Base-by-base conservation (phyloP, 1,140 invertebrate genomes). In the Mactra quadrangularis region DNA sequence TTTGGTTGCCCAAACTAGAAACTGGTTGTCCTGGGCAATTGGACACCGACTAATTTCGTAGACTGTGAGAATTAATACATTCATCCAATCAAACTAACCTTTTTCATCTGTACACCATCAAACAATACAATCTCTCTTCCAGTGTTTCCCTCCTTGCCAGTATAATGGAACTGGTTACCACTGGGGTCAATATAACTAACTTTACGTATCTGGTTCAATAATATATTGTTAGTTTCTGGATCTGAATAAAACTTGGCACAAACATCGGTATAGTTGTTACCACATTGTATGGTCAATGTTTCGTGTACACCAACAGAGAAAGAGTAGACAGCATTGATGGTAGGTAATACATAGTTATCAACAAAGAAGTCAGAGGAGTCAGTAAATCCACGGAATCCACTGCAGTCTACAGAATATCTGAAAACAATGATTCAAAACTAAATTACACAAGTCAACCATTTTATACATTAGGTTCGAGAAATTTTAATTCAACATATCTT, bases 311-410 rank as follows among this genome's bases (percentile, higher is more conserved):
- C 90, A 19, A 72, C 81, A 13, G 85, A 87, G 25, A 88, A 81
- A 35, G 90, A 81, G 57, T 89, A 91, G 0, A 92, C 90, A 11
- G 90, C 89, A 64, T 92, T 89, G 17, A 92, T 90, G 9, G 87
- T 90, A 9, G 89, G 84, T 11, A 89, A 35, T 19, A 90, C 86
- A 50, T 86, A 90, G 62, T 87, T 89, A 52, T 89, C 88, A 27
- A 83, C 82, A 19, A 47, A 38, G 53, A 87, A 90, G 19, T 41
- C 55, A 11, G 85, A 45, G 27, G 64, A 60, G n/a, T 64, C 38
- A 4, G 83, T 86, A 15, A 90, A 25, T 1, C 71, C 47, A 3
- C 50, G 22, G 17, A 85, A 71, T 4, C 72, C 68, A 0, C 31
- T 45, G 75, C 89, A 90, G 6, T 52, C 22, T 17, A 11, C 50